Evolutionary conservation across 2,888 invertebrate species (phyloP).

Genomic region (Panopea generosa): DNA sequence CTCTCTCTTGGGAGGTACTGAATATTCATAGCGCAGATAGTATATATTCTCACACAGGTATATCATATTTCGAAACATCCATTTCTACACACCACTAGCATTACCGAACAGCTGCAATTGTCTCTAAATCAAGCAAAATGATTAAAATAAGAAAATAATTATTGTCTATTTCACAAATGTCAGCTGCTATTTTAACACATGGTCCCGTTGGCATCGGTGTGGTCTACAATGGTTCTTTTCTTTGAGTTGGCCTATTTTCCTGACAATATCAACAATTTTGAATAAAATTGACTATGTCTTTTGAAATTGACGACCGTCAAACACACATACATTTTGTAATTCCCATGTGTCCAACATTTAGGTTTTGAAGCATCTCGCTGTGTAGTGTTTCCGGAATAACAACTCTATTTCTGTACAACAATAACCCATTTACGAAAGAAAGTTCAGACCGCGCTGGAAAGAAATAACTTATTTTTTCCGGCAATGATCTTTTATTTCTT

Average conservation of each 20-base stretch:
- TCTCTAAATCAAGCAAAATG: no score
- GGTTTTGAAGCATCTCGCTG: slow-evolving; percentile 34
- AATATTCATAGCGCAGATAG: no score
- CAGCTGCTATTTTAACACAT: slow-evolving; percentile 55
- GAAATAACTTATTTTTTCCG: slow-evolving; percentile 15
- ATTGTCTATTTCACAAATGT: slow-evolving; percentile 48
- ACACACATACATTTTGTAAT: slow-evolving; percentile 51
- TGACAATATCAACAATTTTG: slow-evolving; percentile 44
- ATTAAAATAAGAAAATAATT: slow-evolving; percentile 40
- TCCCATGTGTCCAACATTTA: slow-evolving; percentile 62
- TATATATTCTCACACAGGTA: no score
- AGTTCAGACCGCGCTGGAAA: slow-evolving; percentile 33
- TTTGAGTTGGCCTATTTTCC: slow-evolving; percentile 36
- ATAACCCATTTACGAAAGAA: slow-evolving; percentile 37
- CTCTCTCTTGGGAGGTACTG: no score
- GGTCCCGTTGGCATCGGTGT: slow-evolving; percentile 50
- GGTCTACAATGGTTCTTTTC: slow-evolving; percentile 46
- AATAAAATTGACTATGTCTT: slow-evolving; percentile 31
- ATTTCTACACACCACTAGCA: no score
- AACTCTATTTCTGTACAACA: slow-evolving; percentile 31
- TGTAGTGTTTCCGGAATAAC: slow-evolving; percentile 33
- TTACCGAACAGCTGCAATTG: no score
- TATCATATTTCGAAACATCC: no score
- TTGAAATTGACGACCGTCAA: slow-evolving; percentile 56
- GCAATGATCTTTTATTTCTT: slow-evolving; percentile 15